Conservation (phyloP, 2,113 vertebrate genomes). For the Alouatta palliata region DNA sequence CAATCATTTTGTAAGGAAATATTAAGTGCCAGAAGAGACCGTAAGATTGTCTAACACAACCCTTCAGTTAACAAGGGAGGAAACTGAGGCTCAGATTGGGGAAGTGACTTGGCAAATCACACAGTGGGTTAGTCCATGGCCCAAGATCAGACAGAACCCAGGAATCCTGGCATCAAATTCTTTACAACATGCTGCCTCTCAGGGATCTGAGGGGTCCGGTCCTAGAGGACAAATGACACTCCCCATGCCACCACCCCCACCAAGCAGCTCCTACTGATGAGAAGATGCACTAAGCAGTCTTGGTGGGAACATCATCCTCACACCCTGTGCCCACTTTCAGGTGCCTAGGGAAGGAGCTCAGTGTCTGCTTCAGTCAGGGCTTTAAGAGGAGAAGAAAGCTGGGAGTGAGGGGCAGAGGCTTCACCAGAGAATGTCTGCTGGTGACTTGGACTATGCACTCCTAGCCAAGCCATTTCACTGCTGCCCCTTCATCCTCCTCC, state of each 20-base stretch:
- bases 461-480: not conserved
- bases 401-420: fast-evolving
- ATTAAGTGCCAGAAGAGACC: not conserved
- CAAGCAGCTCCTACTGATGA: not conserved
- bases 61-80: not conserved
- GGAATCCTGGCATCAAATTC: not conserved
- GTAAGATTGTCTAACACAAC: not conserved
- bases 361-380: not conserved
- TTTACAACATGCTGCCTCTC: not conserved
- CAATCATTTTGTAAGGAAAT: not conserved
- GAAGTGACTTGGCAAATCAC: not conserved
- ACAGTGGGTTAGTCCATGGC: not conserved
- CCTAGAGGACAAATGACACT: not conserved
- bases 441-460: not conserved
- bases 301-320: not conserved
- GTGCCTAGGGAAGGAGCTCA: not conserved
- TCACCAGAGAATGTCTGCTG: not conserved
- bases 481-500: not conserved
- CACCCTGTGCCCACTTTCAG: not conserved
- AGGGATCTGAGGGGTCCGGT: not conserved
- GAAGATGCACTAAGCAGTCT: not conserved
- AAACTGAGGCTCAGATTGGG: not conserved
- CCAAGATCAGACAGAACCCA: not conserved
- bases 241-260: not conserved
- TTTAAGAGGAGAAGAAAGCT: not conserved